Base-by-base conservation (phyloP, 2,113 vertebrate species). In the Tenrec ecaudatus region DNA sequence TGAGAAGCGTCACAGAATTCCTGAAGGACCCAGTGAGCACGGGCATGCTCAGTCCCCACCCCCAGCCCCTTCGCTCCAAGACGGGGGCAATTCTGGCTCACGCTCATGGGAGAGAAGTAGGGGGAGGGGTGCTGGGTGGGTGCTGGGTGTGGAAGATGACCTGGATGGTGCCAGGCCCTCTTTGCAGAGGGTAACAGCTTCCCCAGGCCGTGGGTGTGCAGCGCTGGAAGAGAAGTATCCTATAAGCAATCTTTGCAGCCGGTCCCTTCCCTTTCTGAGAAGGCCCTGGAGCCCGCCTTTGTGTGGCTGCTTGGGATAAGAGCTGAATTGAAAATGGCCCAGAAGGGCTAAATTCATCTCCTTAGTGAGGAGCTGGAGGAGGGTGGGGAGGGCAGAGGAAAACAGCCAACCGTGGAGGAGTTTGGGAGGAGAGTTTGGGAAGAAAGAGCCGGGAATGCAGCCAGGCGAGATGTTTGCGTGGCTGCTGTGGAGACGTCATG, bases 281-380 rank as follows among this genome's bases (percentile, higher is more conserved):
- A 76, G 25, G 62, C 22, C 62, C 71, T 77, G 36, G 38, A 85
- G 79, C 12, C 62, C 58, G 80, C 38, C 68, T 88, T 36, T 82
- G 47, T 33, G 77, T 47, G 75, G 66, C 38, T 88, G 40, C 93
- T 91, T 66, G 58, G 68, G 81, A 79, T 88, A 85, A 90, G 83
- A 73, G 64, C 80, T 23, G 66, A 95, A 75, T 86, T 75, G 82
- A 92, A 83, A 58, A 76, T 92, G 47, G 84, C 58, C 58, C 77
- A 36, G 31, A 38, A 58, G 86, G 88, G 83, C 81, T n/a, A 69
- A 85, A 25, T 53, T 33, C 47, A 77, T 83, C 87, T 92, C 23
- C 76, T 90, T 36, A 86, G 64, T 66, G 86, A 94, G 40, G 64
- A 33, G 33, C 60, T 38, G 82, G 36, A 10, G 58, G 33, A 79